phyloP scores from a whole-genome alignment of 2,113 vertebrate genomes.

The Microtus ochrogaster region DNA sequence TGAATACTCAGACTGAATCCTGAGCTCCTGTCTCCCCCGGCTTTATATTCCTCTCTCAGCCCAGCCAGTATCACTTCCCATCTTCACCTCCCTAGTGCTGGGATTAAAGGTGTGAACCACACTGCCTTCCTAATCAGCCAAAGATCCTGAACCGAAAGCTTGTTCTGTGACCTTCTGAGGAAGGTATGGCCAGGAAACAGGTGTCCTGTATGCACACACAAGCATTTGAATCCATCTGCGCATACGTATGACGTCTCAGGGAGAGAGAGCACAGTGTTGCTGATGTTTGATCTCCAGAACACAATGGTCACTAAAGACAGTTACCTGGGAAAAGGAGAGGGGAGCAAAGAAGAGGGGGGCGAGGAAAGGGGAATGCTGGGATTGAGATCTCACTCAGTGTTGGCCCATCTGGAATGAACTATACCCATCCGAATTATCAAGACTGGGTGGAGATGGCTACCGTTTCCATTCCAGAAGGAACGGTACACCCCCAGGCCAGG shows the following conservation, averaged over 20 bases:
- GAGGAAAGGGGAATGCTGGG: neutral
- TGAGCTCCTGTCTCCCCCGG: no score
- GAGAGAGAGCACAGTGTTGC: neutral
- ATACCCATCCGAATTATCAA: neutral
- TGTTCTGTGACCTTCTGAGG: neutral
- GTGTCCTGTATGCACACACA: accelerated
- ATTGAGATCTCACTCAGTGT: neutral
- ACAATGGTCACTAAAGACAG: neutral
- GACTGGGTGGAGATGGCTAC: neutral
- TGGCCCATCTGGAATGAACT: neutral
- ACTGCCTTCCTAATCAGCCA: neutral
- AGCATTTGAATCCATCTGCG: neutral
- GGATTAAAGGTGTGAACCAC: no score
- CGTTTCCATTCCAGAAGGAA: neutral
- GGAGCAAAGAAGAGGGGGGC: neutral
- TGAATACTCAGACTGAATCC: no score
- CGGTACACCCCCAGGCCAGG: neutral
- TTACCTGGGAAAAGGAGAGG: neutral
- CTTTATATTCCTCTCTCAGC: no score
- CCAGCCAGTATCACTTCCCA: no score
- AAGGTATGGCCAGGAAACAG: neutral
- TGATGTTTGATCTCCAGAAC: neutral
- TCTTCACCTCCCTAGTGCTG: no score
- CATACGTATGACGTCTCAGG: neutral
- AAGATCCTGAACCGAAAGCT: neutral